Evolutionary conservation across 2,797 vertebrate species (phyloP).

Genomic region (Trichosurus vulpecula): DNA sequence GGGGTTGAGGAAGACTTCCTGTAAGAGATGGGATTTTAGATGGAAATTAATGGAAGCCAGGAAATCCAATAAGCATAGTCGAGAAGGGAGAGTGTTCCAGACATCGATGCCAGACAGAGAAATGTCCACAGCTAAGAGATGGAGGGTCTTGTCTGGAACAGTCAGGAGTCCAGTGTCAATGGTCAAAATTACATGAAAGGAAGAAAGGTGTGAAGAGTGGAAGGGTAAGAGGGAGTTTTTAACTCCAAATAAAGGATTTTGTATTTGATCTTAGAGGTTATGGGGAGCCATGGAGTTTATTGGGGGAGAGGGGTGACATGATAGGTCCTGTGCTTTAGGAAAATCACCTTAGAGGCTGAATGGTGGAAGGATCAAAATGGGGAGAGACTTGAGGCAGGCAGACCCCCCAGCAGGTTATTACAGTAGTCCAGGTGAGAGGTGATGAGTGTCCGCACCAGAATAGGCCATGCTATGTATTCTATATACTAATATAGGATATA

Average conservation of each 20-base stretch:
- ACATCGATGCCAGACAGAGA: not conserved
- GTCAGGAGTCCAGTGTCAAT: not conserved
- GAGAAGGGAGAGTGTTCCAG: not conserved
- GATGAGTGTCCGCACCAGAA: not conserved
- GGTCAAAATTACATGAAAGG: too few species aligned
- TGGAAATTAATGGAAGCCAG: not conserved
- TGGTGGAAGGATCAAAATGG: not conserved
- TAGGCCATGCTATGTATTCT: not conserved
- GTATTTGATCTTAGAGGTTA: not conserved
- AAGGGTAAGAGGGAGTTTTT: not conserved
- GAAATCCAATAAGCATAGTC: not conserved
- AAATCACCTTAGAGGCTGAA: too few species aligned
- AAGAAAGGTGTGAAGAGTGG: not conserved
- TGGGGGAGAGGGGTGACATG: not conserved
- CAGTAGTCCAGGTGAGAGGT: not conserved
- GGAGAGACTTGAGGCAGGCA: not conserved
- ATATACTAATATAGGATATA: not conserved
- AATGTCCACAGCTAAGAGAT: not conserved
- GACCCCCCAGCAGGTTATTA: not conserved
- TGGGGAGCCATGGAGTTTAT: not conserved
- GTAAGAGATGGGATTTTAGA: not conserved
- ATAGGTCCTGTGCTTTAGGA: too few species aligned
- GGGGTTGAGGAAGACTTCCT: not conserved
- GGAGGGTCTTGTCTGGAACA: not conserved
- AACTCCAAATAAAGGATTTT: not conserved